These are phyloP conservation scores for Euclidia mi DNA, from an alignment of 2,888 invertebrate genomes.

Conservation along the genomic window DNA sequence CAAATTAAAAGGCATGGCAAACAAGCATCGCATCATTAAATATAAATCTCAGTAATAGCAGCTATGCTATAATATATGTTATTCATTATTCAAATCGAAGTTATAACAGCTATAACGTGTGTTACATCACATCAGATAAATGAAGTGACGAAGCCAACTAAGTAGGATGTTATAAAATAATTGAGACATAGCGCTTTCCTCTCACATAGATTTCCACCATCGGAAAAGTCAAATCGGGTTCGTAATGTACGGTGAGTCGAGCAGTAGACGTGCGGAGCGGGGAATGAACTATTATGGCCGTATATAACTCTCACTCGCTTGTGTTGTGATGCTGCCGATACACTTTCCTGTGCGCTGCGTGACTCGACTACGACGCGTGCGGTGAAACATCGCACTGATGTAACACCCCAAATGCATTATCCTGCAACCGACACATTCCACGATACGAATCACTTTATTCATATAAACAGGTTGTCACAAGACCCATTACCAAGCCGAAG, in stretches of 20 bases:
- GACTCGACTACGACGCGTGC: conserved; percentile 74
- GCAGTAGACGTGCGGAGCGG: conserved; percentile 53
- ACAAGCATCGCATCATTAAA: too few species aligned
- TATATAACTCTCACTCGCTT: conserved; percentile 80
- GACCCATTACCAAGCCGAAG: too few species aligned
- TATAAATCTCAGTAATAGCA: too few species aligned
- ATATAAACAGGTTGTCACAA: background rate
- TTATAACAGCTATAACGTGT: too few species aligned
- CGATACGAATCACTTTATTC: conserved; percentile 21
- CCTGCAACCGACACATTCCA: conserved; percentile 56
- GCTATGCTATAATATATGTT: too few species aligned
- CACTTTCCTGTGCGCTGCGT: conserved; percentile 84
- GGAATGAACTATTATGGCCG: conserved; percentile 82
- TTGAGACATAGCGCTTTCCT: conserved; percentile 24
- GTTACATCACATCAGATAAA: background rate
- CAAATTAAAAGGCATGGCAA: too few species aligned
- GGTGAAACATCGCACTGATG: conserved; percentile 69
- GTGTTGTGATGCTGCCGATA: conserved; percentile 83
- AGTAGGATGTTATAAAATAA: conserved; percentile 5
- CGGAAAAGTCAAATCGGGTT: conserved; percentile 54
- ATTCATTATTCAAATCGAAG: too few species aligned
- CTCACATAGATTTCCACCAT: conserved; percentile 37
- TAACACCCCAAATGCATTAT: conserved; percentile 79
- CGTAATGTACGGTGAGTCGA: conserved; percentile 38
- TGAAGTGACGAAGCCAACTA: background rate